Base-by-base conservation (phyloP, 2,113 vertebrate genomes). In the Struthidea cinerea region DNA sequence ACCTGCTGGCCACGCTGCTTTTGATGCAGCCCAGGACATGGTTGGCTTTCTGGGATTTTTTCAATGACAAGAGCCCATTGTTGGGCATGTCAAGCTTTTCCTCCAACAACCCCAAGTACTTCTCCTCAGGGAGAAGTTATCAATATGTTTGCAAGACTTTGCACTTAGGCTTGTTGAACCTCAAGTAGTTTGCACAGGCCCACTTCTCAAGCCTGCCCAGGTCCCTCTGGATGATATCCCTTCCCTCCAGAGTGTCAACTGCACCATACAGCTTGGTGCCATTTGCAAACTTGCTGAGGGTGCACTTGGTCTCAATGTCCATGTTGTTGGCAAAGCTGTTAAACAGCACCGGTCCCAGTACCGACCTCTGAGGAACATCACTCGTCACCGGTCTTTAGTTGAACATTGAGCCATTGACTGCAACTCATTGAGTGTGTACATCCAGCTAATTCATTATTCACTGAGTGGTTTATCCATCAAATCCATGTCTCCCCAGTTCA, bases 341-440 rank as follows among this genome's bases (percentile, higher is more conserved):
- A 49, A 57, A 49, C 13, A 64, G n/a, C 42, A 7, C 30, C 0
- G 0, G 35, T 50, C 26, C 24, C 16, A 50, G 3, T 11, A 49
- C 28, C 9, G 20, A 49, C 7, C 30, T 50, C 70, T 57, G 61
- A 67, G 42, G 52, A 67, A 2, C 13, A 32, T 14, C 42, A 50
- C 13, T 57, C 42, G 16, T 32, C 52, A 14, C 32, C 24, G 26
- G 46, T 41, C 24, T 67, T 50, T 30, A 19, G 8, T 4, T 56
- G 52, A 57, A 32, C 52, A 49, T 7, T 76, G 42, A 57, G 35
- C 10, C 44, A 57, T 21, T 35, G 50, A 84, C 42, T 47, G 30
- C 13, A 30, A 20, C 50, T n/a, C 70, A n/a, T 3, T 57, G 26
- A 67, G 7, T 14, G 17, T 1, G 49, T 59, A 32, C 13, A 68